phyloP scores from a whole-genome alignment of 2,888 invertebrate genomes.

The Tyria jacobaeae region DNA sequence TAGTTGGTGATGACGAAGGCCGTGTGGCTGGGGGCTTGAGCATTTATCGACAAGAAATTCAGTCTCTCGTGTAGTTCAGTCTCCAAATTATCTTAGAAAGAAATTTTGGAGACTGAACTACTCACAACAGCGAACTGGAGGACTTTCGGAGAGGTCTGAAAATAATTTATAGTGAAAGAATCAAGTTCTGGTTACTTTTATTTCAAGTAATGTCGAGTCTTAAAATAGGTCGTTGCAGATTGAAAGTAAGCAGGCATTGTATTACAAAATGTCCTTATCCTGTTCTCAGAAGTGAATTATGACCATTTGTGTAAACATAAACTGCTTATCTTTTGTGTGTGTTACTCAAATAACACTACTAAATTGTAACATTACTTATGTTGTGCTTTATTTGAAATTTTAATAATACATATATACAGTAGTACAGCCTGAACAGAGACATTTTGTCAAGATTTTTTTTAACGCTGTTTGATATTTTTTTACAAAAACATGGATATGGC shows the following conservation, averaged over 20 bases:
- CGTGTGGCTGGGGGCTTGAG: no score
- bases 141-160: background rate
- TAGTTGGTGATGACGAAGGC: no score
- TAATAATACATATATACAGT: background rate
- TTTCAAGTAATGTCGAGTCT: background rate
- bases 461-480: no score
- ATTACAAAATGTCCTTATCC: background rate
- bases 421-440: no score
- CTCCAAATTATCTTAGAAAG: no score
- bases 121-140: no score
- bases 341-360: background rate
- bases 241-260: background rate
- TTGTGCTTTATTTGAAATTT: background rate
- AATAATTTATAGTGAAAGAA: background rate
- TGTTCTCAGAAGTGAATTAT: constrained; percentile 9
- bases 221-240: background rate
- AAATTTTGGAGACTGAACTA: no score
- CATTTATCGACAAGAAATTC: no score
- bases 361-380: background rate
- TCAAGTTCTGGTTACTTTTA: background rate
- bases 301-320: constrained; percentile 1
- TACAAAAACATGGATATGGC: no score
- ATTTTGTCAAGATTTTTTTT: no score
- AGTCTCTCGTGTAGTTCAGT: no score
- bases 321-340: background rate